Conservation (phyloP, 2,888 invertebrate species). For the Leptogaster cylindrica region DNA sequence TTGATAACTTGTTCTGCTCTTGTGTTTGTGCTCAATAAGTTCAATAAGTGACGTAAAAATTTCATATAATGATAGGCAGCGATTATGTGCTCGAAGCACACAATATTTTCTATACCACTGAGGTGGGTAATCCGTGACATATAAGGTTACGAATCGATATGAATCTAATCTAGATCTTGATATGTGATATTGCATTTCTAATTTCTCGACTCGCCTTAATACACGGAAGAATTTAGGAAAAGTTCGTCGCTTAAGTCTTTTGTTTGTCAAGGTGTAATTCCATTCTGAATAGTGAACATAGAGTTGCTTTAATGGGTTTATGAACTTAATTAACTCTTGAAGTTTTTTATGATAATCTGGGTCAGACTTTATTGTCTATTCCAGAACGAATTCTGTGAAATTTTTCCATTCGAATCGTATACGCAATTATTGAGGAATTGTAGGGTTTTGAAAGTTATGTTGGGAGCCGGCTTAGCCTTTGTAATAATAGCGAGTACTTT, state of each 20-base stretch:
- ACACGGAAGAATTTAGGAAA: background rate
- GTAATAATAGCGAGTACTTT: too few species aligned
- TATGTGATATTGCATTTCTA: background rate
- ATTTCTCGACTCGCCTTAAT: background rate
- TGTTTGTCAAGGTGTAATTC: slow-evolving; percentile 18
- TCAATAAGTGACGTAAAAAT: slow-evolving; percentile 19
- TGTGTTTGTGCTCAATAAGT: slow-evolving; percentile 30
- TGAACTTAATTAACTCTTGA: background rate
- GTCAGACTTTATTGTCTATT: background rate
- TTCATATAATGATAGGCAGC: slow-evolving; percentile 73
- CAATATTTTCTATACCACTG: slow-evolving; percentile 88
- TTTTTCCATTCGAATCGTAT: too few species aligned
- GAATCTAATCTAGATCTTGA: background rate
- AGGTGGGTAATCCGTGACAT: slow-evolving; percentile 66
- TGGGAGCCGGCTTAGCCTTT: too few species aligned
- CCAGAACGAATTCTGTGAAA: slow-evolving; percentile 3
- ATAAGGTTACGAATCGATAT: slow-evolving; percentile 15
- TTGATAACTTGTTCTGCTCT: background rate
- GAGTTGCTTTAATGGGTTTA: background rate
- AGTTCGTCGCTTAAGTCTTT: slow-evolving; percentile 41
- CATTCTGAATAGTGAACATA: too few species aligned
- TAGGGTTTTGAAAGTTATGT: too few species aligned
- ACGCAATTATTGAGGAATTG: too few species aligned
- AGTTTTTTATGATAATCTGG: background rate
- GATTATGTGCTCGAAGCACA: slow-evolving; percentile 87